Conservation (phyloP, 2,797 vertebrate genomes). For the Melanotaenia maccullochi region DNA sequence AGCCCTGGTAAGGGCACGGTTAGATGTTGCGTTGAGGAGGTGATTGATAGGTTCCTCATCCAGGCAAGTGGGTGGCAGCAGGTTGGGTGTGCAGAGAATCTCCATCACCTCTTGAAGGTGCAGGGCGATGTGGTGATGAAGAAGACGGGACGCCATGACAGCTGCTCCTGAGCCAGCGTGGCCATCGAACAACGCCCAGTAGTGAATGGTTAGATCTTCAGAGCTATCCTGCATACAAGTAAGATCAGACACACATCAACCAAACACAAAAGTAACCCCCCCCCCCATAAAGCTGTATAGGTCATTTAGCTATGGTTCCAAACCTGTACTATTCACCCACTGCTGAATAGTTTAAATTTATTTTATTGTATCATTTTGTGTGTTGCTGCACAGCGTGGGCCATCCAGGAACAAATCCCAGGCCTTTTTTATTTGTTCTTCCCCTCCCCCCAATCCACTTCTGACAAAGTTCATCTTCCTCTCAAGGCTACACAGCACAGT, state of each 20-base stretch:
- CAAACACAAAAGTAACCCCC: not conserved
- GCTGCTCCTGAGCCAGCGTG: slow-evolving; percentile 94
- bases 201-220: slow-evolving; percentile 90
- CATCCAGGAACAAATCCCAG: not conserved
- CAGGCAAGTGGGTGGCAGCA: slow-evolving; percentile 89
- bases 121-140: slow-evolving; percentile 91
- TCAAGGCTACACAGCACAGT: not conserved
- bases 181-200: slow-evolving; percentile 97
- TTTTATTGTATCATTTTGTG: not conserved
- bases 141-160: slow-evolving; percentile 89
- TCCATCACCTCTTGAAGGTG: slow-evolving; percentile 94
- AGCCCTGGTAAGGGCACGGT: slow-evolving; percentile 89
- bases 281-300: not conserved
- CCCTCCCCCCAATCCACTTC: too few relatives aligned
- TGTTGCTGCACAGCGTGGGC: not conserved
- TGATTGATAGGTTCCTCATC: slow-evolving; percentile 89
- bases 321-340: not conserved
- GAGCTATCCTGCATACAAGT: slow-evolving; percentile 74
- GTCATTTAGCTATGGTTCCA: not conserved
- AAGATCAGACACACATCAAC: not conserved
- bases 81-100: slow-evolving; percentile 85
- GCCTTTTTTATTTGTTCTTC: too few relatives aligned
- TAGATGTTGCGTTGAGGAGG: slow-evolving; percentile 72
- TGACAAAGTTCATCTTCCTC: not conserved
- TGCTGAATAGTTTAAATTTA: not conserved